Conservation (phyloP, 2,797 vertebrate genomes). For the Chiroxiphia lanceolata region DNA sequence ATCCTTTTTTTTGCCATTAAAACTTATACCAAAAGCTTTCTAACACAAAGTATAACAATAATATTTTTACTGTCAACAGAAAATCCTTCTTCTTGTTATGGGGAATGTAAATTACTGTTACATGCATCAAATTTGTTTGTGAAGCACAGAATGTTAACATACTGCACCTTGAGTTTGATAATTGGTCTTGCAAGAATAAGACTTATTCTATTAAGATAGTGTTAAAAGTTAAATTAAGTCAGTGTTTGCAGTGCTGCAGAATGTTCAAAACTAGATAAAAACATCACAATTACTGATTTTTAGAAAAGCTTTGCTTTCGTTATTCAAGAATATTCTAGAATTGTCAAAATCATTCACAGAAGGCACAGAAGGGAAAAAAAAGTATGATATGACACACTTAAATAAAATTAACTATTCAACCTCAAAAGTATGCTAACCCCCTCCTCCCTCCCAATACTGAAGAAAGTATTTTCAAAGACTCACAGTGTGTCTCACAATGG, state of each 20-base stretch:
- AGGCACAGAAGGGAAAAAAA: not conserved
- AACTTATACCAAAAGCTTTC: not conserved
- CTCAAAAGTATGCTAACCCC: not conserved
- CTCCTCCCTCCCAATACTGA: accelerated
- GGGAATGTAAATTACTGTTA: not conserved
- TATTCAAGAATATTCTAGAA: not conserved
- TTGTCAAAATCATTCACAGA: not conserved
- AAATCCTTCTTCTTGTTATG: not conserved
- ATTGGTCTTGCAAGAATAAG: not conserved
- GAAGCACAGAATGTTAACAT: not conserved
- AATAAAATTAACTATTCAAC: not conserved
- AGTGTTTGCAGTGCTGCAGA: not conserved
- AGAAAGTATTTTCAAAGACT: not conserved
- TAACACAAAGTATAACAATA: not conserved
- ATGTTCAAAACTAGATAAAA: not conserved
- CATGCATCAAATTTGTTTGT: not conserved
- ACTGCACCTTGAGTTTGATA: not conserved
- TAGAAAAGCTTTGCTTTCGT: not conserved
- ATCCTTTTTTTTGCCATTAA: not conserved
- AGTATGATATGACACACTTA: not conserved
- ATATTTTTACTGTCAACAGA: not conserved
- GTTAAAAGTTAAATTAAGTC: not conserved
- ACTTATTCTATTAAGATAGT: not conserved
- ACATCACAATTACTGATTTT: not conserved
- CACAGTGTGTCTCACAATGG: too few relatives aligned